Base-by-base conservation (phyloP, 2,888 invertebrate genomes). In the Notocelia uddmanniana region DNA sequence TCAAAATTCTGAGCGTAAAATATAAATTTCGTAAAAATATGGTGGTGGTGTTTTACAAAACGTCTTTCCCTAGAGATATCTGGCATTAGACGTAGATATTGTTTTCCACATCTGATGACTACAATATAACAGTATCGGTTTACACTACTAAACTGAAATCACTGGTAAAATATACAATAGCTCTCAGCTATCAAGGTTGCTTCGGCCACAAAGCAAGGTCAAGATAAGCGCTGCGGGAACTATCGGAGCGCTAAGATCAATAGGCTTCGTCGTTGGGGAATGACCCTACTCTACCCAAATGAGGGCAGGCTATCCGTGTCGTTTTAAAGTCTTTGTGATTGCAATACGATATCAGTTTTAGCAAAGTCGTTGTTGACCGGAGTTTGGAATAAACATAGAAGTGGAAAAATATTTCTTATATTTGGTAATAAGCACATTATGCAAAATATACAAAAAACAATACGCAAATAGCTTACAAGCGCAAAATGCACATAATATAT, bases 211-310 rank as follows among this genome's bases (percentile, higher is more conserved):
- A 58, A 70, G 58, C 57, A 70, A 70, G 70, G 70, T 70, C 70
- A 70, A 70, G 58, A 70, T 68, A 54, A 31, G 50, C 52, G 21
- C 64, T 64, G 69, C 52, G 70, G 45, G 6, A 55, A 57, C 48
- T 62, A 69, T 69, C 69, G 60, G 54, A 54, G 52, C 10, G 18
- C 54, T 37, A 41, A 54, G 69, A 69, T 62, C 62, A 62, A 69
- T 62, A 63, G 55, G 19, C 48, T n/a, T n/a, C 41, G 19, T n/a
- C 41, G 19, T 58, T 48, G 48, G 69, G 69, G 74, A 68, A 76
- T 54, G 41, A 41, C 52, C 62, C 50, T 50, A 21, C 37, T n/a
- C 13, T 45, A 13, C 26, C 19, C 21, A 18, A 59, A 67, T 18
- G 45, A 58, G 64, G 37, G 54, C 26, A 31, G 48, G 45, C 23